These are phyloP conservation scores for Marisa cornuarietis DNA, from an alignment of 1,140 invertebrate species.

Conservation along the genomic window DNA sequence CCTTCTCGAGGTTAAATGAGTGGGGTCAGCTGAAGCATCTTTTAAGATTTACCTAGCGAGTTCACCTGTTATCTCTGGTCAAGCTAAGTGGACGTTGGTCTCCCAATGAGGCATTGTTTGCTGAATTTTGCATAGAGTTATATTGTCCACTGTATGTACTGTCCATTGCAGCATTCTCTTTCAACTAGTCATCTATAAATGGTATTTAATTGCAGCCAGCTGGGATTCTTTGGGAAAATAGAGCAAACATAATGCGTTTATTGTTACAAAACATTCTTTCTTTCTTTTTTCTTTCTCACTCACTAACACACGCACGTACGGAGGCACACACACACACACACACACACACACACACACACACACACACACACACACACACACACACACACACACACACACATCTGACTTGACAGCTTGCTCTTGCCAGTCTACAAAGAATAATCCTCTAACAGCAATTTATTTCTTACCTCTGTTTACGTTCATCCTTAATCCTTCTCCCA, in stretches of 20 bases:
- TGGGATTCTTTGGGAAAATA: neutral
- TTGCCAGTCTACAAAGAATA: neutral
- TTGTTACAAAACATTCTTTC: neutral
- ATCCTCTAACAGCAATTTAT: neutral
- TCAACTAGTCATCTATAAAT: neutral
- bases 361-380: conserved; percentile 14
- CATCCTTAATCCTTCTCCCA: neutral
- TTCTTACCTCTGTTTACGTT: neutral
- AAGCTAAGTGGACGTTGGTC: too few species aligned
- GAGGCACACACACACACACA: conserved; percentile 21
- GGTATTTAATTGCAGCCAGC: neutral
- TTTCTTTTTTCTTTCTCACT: neutral
- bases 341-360: conserved; percentile 24
- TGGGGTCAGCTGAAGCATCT: too few species aligned
- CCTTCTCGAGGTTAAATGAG: too few species aligned
- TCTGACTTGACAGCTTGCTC: too few species aligned
- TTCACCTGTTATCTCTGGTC: too few species aligned
- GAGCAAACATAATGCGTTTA: neutral
- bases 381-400: conserved; percentile 22
- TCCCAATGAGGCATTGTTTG: too few species aligned
- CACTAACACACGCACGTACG: conserved; percentile 8
- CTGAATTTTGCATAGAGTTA: too few species aligned
- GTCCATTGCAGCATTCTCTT: too few species aligned
- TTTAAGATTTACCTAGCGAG: too few species aligned
- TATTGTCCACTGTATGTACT: too few species aligned